These are phyloP conservation scores for Coenonympha glycerion DNA, from an alignment of 2,888 invertebrate species.

Conservation along the genomic window DNA sequence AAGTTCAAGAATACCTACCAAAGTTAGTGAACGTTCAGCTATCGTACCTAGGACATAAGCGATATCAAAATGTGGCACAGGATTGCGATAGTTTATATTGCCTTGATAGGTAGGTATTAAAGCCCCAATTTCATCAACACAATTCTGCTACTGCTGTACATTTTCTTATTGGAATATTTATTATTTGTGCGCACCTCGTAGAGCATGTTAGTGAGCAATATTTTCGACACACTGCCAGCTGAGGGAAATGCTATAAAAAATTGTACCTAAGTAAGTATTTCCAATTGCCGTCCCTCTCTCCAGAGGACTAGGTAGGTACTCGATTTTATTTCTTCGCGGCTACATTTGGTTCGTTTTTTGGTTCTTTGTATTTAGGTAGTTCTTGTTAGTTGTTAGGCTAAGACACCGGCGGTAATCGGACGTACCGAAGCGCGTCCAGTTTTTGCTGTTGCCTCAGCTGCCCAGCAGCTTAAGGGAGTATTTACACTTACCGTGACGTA, in stretches of 20 bases:
- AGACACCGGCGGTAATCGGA: slow-evolving; percentile 22
- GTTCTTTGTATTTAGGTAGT: slow-evolving; percentile 6
- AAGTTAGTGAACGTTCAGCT: not conserved
- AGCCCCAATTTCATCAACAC: no score
- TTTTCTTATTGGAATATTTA: no score
- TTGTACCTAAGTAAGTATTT: not conserved
- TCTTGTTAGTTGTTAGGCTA: slow-evolving; percentile 26
- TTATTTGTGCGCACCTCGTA: no score
- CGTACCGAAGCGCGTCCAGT: slow-evolving; percentile 43
- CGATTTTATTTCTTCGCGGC: not conserved
- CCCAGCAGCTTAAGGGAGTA: slow-evolving; percentile 37
- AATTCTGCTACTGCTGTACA: no score
- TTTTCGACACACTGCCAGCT: not conserved
- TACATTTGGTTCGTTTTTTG: not conserved
- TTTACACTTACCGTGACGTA: not conserved
- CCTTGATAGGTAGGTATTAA: no score
- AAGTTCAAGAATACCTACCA: no score
- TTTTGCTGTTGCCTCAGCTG: slow-evolving; percentile 60
- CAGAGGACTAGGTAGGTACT: not conserved
- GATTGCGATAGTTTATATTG: no score
- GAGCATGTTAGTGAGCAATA: no score
- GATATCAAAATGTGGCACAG: no score
- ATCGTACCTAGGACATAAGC: no score
- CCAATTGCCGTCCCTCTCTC: not conserved
- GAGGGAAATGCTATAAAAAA: not conserved